Evolutionary conservation across 2,113 vertebrate species (phyloP).

Genomic region (Tragelaphus imberbis): DNA sequence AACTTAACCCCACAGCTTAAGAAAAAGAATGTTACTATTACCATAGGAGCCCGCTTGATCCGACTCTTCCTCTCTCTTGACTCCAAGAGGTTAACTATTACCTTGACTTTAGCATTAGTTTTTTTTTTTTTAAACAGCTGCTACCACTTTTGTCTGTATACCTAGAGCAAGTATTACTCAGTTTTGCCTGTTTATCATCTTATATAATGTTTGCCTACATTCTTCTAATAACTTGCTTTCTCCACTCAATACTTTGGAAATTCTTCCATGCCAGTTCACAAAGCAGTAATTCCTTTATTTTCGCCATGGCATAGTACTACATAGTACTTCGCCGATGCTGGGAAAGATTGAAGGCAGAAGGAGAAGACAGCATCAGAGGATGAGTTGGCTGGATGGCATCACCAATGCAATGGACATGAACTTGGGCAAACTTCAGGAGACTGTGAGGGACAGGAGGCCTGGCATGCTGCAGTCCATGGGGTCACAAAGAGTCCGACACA

Average conservation of each 20-base stretch:
- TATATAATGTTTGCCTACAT: background rate
- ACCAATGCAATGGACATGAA: background rate
- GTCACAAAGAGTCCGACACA: background rate
- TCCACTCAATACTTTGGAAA: background rate
- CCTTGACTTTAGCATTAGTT: background rate
- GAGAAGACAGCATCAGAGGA: background rate
- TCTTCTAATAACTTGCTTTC: background rate
- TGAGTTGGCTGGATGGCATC: background rate
- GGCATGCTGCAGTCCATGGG: background rate
- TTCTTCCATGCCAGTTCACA: background rate
- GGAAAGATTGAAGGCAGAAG: background rate
- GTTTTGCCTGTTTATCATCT: background rate
- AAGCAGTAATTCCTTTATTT: background rate
- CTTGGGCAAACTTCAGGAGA: background rate
- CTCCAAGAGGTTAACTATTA: background rate
- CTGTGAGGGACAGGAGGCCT: background rate
- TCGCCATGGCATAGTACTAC: background rate
- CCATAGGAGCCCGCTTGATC: no score
- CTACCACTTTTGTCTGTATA: background rate
- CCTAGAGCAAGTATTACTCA: background rate
- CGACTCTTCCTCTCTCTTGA: background rate
- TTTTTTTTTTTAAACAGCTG: background rate
- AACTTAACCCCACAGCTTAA: background rate
- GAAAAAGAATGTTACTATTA: background rate
- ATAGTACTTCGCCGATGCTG: background rate